A percentile compares a stretch with the other conserved stretches of the same genome.
Conservation (phyloP, 2,113 vertebrate genomes). For the Halichoeres trimaculatus region DNA sequence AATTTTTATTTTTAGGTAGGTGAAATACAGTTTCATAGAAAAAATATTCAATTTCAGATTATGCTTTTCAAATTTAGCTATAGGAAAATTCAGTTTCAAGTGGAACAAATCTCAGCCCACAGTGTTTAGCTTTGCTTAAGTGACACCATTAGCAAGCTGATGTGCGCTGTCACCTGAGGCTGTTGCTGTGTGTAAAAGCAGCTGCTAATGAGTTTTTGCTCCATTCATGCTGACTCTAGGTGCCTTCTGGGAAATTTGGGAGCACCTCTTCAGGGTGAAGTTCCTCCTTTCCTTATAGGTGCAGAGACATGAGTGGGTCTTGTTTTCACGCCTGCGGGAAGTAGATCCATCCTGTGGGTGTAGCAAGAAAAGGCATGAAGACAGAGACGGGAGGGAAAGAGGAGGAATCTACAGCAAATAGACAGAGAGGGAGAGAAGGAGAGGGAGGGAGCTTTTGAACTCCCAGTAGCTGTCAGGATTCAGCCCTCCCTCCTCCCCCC, state of each 20-base stretch:
- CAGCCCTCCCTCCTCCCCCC: slow-evolving; percentile 59
- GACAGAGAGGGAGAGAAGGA: slow-evolving; percentile 62
- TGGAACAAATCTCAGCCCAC: slow-evolving; percentile 12
- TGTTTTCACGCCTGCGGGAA: slow-evolving; percentile 66
- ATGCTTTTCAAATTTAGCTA: too few species aligned
- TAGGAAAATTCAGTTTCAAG: too few species aligned
- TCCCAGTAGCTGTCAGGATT: slow-evolving; percentile 76
- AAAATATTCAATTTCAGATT: too few species aligned
- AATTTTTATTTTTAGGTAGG: too few species aligned
- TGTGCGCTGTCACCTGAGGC: slow-evolving; percentile 15
- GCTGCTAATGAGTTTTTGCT: slow-evolving; percentile 25
- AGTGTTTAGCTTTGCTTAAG: slow-evolving; percentile 56
- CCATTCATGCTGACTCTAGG: not conserved
- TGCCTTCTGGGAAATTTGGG: slow-evolving; percentile 23
- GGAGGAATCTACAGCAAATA: slow-evolving; percentile 67
- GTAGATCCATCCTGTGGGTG: slow-evolving; percentile 75
- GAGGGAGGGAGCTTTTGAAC: slow-evolving; percentile 76
- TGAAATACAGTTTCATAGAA: too few species aligned
- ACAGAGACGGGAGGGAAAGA: slow-evolving; percentile 69
- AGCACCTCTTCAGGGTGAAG: slow-evolving; percentile 32
- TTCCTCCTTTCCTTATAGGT: slow-evolving; percentile 47
- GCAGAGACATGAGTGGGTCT: slow-evolving; percentile 54
- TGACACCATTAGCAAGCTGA: slow-evolving; percentile 52
- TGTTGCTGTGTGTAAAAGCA: slow-evolving; percentile 36
- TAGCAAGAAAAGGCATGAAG: slow-evolving; percentile 71